Conservation (phyloP, 2,888 invertebrate genomes). For the Trissolcus brochymenae region DNA sequence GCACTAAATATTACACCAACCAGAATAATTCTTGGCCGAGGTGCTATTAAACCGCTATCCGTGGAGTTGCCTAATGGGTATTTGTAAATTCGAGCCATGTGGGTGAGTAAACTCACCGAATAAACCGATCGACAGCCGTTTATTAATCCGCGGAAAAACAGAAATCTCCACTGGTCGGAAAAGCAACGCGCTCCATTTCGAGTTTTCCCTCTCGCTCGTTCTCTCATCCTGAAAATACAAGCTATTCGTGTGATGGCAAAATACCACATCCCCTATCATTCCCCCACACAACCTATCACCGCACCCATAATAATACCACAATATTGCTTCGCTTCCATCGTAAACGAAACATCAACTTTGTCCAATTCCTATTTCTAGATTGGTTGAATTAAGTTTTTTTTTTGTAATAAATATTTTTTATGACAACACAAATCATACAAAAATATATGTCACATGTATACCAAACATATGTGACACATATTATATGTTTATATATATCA, state of each 20-base stretch:
- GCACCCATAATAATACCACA: constrained; percentile 49
- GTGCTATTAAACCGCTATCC: constrained; percentile 22
- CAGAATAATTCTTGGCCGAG: constrained; percentile 22
- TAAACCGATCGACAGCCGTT: constrained; percentile 60
- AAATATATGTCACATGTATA: no score
- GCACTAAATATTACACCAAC: constrained; percentile 21
- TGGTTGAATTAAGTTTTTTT: constrained; percentile 23
- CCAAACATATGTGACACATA: no score
- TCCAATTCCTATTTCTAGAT: neutral
- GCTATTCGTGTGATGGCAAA: constrained; percentile 44
- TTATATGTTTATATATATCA: no score
- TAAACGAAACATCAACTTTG: constrained; percentile 39
- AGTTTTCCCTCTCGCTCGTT: constrained; percentile 9
- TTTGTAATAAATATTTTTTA: constrained; percentile 12
- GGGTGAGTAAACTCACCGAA: constrained; percentile 44
- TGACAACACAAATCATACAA: constrained; percentile 10
- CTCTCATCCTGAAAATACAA: constrained; percentile 27
- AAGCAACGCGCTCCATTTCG: constrained; percentile 39
- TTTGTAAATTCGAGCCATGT: constrained; percentile 25
- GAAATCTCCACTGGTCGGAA: constrained; percentile 34
- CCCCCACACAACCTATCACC: constrained; percentile 36
- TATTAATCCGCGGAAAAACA: constrained; percentile 57
- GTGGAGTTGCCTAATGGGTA: neutral
- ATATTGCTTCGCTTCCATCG: constrained; percentile 40
- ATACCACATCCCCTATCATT: constrained; percentile 39